phyloP scores from a whole-genome alignment of 2,888 invertebrate species.

The Doris montereyensis region DNA sequence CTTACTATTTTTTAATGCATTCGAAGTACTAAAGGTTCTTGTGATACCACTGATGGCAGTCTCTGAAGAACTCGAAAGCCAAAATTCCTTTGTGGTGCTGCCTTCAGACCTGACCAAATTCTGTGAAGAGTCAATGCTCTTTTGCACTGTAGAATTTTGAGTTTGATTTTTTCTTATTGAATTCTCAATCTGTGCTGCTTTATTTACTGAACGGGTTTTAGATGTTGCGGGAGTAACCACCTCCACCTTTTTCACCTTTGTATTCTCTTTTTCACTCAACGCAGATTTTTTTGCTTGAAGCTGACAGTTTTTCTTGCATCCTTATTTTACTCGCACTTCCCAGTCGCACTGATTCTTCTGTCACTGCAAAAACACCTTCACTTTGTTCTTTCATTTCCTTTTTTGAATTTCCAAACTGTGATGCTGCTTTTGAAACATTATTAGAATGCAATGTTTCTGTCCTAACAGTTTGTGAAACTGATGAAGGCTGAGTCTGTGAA shows the following conservation, averaged over 20 bases:
- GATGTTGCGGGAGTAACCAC: background rate
- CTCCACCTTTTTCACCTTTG: background rate
- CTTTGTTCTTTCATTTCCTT: too few relatives aligned
- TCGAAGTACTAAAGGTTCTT: too few relatives aligned
- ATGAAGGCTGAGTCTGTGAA: constrained; percentile 1
- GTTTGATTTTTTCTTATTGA: constrained; percentile 10
- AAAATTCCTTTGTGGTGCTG: too few relatives aligned
- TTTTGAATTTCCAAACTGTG: background rate
- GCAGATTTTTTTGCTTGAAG: too few relatives aligned
- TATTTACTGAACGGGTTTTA: background rate
- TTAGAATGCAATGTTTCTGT: background rate
- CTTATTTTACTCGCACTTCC: constrained; percentile 12
- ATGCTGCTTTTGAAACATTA: background rate
- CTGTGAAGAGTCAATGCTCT: too few relatives aligned
- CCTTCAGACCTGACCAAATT: too few relatives aligned
- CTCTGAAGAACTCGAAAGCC: too few relatives aligned
- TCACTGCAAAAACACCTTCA: background rate
- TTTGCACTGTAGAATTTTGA: too few relatives aligned
- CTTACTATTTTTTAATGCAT: too few relatives aligned
- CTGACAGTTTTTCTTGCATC: background rate
- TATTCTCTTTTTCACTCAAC: too few relatives aligned
- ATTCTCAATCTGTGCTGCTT: constrained; percentile 6
- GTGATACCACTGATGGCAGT: too few relatives aligned
- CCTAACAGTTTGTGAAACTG: constrained; percentile 7
- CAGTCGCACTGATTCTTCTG: constrained; percentile 11